These are phyloP conservation scores for Erythrocercus mccallii DNA, from an alignment of 2,113 vertebrate species.

Conservation along the genomic window DNA sequence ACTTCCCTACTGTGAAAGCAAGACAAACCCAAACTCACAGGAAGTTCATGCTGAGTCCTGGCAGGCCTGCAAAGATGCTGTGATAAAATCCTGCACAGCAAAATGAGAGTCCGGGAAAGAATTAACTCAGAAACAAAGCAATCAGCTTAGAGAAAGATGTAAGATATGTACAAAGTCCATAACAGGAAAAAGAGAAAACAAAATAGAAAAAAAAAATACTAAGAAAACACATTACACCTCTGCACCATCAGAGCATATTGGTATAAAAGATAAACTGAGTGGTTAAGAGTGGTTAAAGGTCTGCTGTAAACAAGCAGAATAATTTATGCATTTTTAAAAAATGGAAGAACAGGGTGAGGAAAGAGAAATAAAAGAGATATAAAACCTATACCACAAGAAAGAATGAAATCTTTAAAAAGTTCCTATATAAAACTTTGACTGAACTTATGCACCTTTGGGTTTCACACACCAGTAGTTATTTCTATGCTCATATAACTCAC, in stretches of 20 bases:
- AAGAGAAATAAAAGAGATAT: neutral
- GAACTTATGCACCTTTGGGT: conserved; percentile 1
- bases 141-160: neutral
- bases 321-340: neutral
- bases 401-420: neutral
- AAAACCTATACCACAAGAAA: neutral
- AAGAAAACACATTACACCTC: neutral
- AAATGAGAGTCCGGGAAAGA: neutral
- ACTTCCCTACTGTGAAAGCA: neutral
- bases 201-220: neutral
- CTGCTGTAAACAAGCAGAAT: neutral
- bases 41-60: neutral
- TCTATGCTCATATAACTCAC: conserved; percentile 30
- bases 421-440: neutral
- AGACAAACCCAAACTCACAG: neutral
- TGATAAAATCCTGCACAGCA: neutral
- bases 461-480: conserved; percentile 39
- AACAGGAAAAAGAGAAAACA: neutral
- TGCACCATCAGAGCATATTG: neutral
- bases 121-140: neutral
- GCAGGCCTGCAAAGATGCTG: neutral
- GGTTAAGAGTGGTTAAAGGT: neutral
- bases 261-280: neutral
- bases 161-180: neutral
- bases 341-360: neutral